phyloP scores from a whole-genome alignment of 1,140 invertebrate species.

The Wiebesia pumilae region DNA sequence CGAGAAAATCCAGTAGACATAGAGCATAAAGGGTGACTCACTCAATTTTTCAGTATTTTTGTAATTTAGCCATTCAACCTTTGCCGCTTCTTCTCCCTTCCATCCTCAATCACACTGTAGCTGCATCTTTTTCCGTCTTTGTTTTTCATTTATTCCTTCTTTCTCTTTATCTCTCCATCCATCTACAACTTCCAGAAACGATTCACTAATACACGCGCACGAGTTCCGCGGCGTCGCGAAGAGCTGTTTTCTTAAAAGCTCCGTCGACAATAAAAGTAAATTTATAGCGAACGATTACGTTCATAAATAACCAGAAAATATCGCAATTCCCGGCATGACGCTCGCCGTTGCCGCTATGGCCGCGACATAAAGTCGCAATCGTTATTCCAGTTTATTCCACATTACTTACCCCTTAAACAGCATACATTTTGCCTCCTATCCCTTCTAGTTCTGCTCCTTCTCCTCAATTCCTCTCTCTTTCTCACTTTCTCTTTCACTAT shows the following conservation, averaged over 20 bases:
- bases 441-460: not conserved
- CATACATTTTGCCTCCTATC: not conserved
- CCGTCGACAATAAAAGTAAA: conserved; percentile 49
- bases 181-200: not conserved
- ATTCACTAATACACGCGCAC: conserved; percentile 6
- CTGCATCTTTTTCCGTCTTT: not conserved
- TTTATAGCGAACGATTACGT: conserved; percentile 46
- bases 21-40: not conserved
- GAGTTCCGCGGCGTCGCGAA: conserved; percentile 1
- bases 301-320: conserved; percentile 48
- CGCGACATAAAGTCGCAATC: conserved; percentile 46
- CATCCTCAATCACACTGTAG: not conserved
- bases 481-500: not conserved
- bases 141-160: not conserved
- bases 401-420: conserved; percentile 40
- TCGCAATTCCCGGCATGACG: conserved; percentile 2
- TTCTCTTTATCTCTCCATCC: not conserved
- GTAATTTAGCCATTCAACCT: conserved; percentile 45
- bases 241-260: conserved; percentile 51
- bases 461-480: not conserved
- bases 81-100: not conserved
- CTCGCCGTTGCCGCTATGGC: conserved; percentile 4
- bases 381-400: conserved; percentile 49
- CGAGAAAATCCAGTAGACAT: conserved; percentile 6
- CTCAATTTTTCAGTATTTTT: conserved; percentile 50